Percentiles rank a stretch among this genome's conserved stretches.
These are phyloP conservation scores for Alviniconcha strummeri DNA, from an alignment of 2,888 invertebrate species.

Conservation along the genomic window DNA sequence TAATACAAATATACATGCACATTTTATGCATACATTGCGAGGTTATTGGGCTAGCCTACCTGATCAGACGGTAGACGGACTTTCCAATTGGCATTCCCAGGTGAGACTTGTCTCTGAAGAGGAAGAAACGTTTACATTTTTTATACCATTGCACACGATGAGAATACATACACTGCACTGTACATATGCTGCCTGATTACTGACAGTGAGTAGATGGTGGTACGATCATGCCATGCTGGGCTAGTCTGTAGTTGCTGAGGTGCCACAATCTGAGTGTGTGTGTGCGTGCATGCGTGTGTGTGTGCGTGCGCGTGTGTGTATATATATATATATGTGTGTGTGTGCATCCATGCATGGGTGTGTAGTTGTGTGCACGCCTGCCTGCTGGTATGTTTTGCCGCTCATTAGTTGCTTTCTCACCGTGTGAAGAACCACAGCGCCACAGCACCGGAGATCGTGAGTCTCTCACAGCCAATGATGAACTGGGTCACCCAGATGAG, in stretches of 20 bases:
- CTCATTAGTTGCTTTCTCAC: conserved; percentile 72
- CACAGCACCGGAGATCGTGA: conserved; percentile 93
- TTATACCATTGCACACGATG: too few relatives aligned
- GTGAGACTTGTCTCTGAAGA: conserved; percentile 59
- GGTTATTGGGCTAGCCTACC: conserved; percentile 44
- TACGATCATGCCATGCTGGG: too few relatives aligned
- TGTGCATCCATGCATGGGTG: background rate
- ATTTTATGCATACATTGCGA: too few relatives aligned
- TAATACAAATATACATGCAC: too few relatives aligned
- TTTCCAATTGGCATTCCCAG: conserved; percentile 58
- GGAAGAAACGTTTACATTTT: too few relatives aligned
- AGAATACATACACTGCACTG: background rate
- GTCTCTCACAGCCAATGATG: conserved; percentile 92
- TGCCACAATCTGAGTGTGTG: too few relatives aligned
- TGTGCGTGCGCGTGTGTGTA: background rate
- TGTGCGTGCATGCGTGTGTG: too few relatives aligned
- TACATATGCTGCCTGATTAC: too few relatives aligned
- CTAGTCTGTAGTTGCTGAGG: too few relatives aligned
- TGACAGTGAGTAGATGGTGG: too few relatives aligned
- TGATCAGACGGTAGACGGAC: conserved; percentile 57
- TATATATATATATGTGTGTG: background rate
- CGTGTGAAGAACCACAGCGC: conserved; percentile 93
- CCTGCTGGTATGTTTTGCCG: background rate
- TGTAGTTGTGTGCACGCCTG: background rate
- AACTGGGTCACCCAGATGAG: conserved; percentile 95